A percentile compares a stretch with the other conserved stretches of the same genome.
Conservation (phyloP, 2,888 invertebrate species). For the Epirrhoe alternata region DNA sequence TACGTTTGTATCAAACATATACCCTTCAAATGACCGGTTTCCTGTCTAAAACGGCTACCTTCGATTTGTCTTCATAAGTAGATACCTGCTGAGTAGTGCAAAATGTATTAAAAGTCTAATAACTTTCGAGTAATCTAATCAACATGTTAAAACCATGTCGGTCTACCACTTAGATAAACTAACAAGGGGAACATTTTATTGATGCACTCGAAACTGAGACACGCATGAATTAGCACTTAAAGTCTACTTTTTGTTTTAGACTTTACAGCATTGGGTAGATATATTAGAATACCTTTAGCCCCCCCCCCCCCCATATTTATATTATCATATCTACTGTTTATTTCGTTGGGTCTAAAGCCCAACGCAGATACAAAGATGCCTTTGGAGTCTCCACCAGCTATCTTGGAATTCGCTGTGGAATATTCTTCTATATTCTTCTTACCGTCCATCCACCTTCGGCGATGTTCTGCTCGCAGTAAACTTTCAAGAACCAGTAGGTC, state of each 20-base stretch:
- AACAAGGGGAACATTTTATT: too few species aligned
- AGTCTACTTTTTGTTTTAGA: too few species aligned
- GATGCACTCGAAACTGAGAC: too few species aligned
- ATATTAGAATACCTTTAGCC: too few species aligned
- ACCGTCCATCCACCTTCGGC: constrained; percentile 98
- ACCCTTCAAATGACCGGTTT: constrained; percentile 34
- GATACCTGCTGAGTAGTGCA: background rate
- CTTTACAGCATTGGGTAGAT: too few species aligned
- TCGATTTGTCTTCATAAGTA: constrained; percentile 14
- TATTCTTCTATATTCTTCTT: constrained; percentile 71
- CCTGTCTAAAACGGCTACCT: constrained; percentile 30
- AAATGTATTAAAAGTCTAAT: constrained; percentile 11
- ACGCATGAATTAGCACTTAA: too few species aligned
- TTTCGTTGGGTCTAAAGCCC: too few species aligned
- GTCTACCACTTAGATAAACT: too few species aligned
- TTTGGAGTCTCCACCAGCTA: background rate
- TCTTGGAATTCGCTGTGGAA: background rate
- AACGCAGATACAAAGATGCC: too few species aligned
- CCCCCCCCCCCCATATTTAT: too few species aligned
- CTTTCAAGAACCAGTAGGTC: constrained; percentile 96
- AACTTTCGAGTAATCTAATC: background rate
- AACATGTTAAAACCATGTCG: too few species aligned
- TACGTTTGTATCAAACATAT: constrained; percentile 21
- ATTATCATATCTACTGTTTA: too few species aligned
- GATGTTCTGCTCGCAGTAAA: constrained; percentile 94